phyloP scores from a whole-genome alignment of 2,113 vertebrate genomes.

The Enhydra lutris region DNA sequence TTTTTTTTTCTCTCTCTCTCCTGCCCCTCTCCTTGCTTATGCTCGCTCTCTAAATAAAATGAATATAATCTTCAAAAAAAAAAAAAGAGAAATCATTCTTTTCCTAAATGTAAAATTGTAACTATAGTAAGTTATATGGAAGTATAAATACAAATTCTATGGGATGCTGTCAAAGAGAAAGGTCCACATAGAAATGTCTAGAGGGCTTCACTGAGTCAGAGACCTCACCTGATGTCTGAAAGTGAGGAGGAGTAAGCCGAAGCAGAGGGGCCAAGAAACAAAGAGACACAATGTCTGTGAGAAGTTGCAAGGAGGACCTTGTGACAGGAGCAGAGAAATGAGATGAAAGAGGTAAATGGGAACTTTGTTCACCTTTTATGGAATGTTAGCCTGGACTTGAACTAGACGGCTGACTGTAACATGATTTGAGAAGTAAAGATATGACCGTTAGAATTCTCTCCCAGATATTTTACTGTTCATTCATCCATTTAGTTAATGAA shows the following conservation, averaged over 20 bases:
- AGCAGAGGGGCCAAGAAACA: neutral
- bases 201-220: neutral
- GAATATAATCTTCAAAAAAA: neutral
- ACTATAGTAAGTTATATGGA: neutral
- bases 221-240: neutral
- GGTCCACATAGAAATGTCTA: neutral
- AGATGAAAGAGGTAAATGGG: neutral
- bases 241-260: neutral
- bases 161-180: neutral
- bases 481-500: neutral
- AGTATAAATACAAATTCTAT: neutral
- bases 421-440: neutral
- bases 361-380: neutral
- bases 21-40: neutral
- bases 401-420: neutral
- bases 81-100: neutral
- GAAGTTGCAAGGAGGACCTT: neutral
- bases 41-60: neutral
- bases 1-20: neutral
- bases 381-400: neutral
- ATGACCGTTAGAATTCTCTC: neutral
- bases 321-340: neutral
- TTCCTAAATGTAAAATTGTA: neutral
- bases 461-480: neutral
- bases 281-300: neutral